Evolutionary conservation across 1,140 invertebrate genomes (phyloP).

Genomic region (Pogonognathellus flavescens): DNA sequence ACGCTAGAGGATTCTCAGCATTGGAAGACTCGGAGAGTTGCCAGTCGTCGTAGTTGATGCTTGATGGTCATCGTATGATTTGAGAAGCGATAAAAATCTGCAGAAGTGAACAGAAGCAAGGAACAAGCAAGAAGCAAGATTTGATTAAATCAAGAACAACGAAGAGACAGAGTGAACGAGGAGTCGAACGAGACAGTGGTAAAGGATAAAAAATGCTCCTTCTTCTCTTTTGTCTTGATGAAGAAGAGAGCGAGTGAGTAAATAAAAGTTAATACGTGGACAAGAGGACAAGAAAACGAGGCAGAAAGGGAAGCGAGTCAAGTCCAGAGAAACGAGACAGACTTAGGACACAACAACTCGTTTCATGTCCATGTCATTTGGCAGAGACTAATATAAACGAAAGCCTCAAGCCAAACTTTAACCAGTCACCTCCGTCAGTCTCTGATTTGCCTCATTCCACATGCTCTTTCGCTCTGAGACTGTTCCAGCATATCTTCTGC

Average conservation of each 20-base stretch:
- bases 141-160: constrained; percentile 48
- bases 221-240: constrained; percentile 3
- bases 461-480: background rate
- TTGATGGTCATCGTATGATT: constrained; percentile 20
- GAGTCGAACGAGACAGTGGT: background rate
- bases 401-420: constrained; percentile 15
- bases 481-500: background rate
- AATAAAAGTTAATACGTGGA: constrained; percentile 53
- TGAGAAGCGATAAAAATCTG: constrained; percentile 43
- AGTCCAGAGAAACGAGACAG: background rate
- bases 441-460: constrained; percentile 19
- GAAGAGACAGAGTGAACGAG: constrained; percentile 31
- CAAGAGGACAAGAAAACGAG: constrained; percentile 23
- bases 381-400: constrained; percentile 43
- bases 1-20: background rate
- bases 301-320: constrained; percentile 12
- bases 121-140: constrained; percentile 38
- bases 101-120: constrained; percentile 38
- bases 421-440: constrained; percentile 27
- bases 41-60: background rate
- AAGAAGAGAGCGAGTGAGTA: constrained; percentile 37
- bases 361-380: constrained; percentile 49
- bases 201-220: constrained; percentile 31
- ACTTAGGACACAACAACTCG: background rate
- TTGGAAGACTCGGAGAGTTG: background rate